Conservation (phyloP, 2,888 invertebrate species). For the Lucinisca nassula region DNA sequence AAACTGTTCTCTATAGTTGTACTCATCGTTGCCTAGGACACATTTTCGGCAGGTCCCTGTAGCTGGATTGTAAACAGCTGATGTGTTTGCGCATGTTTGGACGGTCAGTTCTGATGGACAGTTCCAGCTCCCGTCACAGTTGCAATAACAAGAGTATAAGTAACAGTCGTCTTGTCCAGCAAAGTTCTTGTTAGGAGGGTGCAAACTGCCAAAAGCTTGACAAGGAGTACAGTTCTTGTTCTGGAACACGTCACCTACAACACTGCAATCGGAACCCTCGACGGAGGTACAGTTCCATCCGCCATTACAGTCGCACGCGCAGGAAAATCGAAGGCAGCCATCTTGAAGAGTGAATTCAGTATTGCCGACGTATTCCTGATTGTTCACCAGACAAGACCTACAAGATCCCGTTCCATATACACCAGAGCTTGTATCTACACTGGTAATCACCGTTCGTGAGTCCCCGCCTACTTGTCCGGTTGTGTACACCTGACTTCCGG, state of each 20-base stretch:
- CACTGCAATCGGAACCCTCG: conserved; percentile 68
- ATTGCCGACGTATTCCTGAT: conserved; percentile 69
- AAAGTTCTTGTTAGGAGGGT: conserved; percentile 46
- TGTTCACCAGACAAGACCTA: conserved; percentile 62
- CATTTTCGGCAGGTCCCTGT: conserved; percentile 68
- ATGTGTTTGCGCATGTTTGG: conserved; percentile 65
- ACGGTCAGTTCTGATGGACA: conserved; percentile 78
- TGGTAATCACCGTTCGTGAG: conserved; percentile 46
- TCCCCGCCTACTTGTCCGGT: conserved; percentile 5
- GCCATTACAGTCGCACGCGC: conserved; percentile 79
- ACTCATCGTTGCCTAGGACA: conserved; percentile 44
- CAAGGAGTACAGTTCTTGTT: conserved; percentile 69
- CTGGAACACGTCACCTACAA: conserved; percentile 36
- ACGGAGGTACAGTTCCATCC: conserved; percentile 77
- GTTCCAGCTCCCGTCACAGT: conserved; percentile 78
- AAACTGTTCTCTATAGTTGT: conserved; percentile 52
- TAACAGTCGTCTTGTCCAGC: conserved; percentile 52
- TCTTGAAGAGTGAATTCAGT: conserved; percentile 74
- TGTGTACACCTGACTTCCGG: conserved; percentile 54
- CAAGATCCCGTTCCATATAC: conserved; percentile 61
- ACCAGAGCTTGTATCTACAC: conserved; percentile 67
- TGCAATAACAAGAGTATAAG: conserved; percentile 67
- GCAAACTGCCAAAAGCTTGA: conserved; percentile 33
- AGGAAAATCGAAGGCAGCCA: conserved; percentile 80
- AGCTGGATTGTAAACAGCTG: conserved; percentile 19